Percentiles rank a stretch among this genome's conserved stretches.
Evolutionary conservation across 2,113 vertebrate genomes (phyloP).

Genomic region (Scomber scombrus): DNA sequence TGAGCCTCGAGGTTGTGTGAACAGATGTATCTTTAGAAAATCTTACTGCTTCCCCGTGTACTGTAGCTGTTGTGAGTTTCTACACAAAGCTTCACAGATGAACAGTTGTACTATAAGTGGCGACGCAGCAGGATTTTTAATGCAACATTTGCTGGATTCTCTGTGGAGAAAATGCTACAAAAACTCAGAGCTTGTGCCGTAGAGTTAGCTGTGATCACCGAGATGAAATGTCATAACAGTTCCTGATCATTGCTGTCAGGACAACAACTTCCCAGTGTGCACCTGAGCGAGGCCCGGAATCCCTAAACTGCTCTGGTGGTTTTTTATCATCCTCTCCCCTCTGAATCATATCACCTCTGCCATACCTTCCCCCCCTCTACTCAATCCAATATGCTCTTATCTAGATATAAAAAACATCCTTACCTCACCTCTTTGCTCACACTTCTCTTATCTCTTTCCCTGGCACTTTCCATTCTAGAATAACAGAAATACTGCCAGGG

Average conservation of each 20-base stretch:
- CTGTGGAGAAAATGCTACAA: background rate
- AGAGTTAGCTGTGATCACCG: constrained; percentile 14
- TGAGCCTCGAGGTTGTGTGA: background rate
- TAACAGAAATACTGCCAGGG: background rate
- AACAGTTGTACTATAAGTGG: background rate
- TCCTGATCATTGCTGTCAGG: constrained; percentile 29
- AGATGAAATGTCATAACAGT: constrained; percentile 20
- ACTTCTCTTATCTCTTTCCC: constrained; percentile 4
- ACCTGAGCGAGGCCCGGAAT: constrained; percentile 13
- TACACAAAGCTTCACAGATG: constrained; percentile 5
- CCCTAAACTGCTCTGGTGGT: constrained; percentile 18
- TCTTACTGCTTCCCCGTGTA: background rate
- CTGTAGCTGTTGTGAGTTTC: background rate
- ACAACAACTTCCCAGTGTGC: constrained; percentile 10
- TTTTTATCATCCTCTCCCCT: constrained; percentile 27
- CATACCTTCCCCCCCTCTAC: constrained; percentile 10
- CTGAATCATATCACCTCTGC: constrained; percentile 37
- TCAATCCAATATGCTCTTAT: constrained; percentile 30
- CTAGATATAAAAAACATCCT: background rate
- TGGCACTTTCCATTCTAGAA: background rate
- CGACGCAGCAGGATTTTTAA: background rate
- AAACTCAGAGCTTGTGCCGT: background rate
- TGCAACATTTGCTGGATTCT: constrained; percentile 2
- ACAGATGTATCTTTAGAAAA: background rate
- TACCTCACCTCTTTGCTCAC: constrained; percentile 1